These are phyloP conservation scores for Neolamprologus brichardi DNA, from an alignment of 2,113 vertebrate species.

Conservation along the genomic window DNA sequence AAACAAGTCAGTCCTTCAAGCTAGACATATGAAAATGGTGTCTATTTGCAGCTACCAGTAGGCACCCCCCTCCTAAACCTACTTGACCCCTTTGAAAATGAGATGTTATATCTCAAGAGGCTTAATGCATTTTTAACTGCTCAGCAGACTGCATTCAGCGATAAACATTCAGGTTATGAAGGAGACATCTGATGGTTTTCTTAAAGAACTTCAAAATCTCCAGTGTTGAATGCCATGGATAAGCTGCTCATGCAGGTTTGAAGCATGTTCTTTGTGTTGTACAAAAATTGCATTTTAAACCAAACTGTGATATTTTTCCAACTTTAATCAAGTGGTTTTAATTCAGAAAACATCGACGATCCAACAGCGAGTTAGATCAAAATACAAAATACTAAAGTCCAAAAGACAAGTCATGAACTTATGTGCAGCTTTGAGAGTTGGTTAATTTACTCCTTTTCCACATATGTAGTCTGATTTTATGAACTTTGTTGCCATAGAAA, in stretches of 20 bases:
- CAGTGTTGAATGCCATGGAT: background rate
- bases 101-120: background rate
- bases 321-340: background rate
- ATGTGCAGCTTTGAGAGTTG: background rate
- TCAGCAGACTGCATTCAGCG: background rate
- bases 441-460: background rate
- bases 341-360: accelerated
- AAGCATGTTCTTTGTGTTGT: accelerated
- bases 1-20: background rate
- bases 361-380: accelerated
- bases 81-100: background rate
- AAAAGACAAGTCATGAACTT: accelerated
- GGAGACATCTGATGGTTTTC: background rate
- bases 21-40: background rate
- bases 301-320: background rate
- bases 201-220: background rate
- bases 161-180: background rate
- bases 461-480: background rate
- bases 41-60: background rate
- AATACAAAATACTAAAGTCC: background rate
- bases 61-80: background rate
- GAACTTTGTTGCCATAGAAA: background rate
- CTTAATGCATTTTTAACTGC: background rate
- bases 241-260: background rate
- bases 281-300: accelerated